Evolutionary conservation across 2,797 vertebrate genomes (phyloP).

Genomic region (Eulemur coronatus): DNA sequence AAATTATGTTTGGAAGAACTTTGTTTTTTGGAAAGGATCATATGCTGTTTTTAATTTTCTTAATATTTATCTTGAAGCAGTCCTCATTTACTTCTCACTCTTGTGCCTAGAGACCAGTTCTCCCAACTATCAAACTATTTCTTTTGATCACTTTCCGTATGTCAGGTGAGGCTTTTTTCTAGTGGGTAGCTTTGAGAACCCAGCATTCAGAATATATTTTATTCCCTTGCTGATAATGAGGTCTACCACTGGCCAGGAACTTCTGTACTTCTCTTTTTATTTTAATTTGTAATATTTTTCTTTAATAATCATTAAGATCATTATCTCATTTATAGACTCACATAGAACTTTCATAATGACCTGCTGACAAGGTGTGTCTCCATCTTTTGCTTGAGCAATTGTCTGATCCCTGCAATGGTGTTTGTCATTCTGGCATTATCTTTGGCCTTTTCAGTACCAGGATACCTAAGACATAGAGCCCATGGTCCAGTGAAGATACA

Average conservation of each 20-base stretch:
- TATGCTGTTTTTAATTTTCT: constrained; percentile 2
- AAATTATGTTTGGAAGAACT: not conserved
- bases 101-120: not conserved
- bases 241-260: not conserved
- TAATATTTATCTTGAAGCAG: not conserved
- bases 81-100: not conserved
- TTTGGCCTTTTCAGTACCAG: not conserved
- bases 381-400: not conserved
- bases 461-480: not conserved
- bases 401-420: not conserved
- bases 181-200: not conserved
- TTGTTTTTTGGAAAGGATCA: not conserved
- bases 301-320: not conserved
- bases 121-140: not conserved
- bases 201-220: not conserved
- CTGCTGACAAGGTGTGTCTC: not conserved
- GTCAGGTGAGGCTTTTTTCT: not conserved
- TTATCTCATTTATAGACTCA: not conserved
- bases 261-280: not conserved
- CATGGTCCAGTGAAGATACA: not conserved
- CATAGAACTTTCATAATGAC: not conserved
- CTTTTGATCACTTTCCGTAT: not conserved
- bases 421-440: not conserved
- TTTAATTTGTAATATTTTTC: not conserved
- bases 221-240: not conserved